phyloP scores from a whole-genome alignment of 2,113 vertebrate genomes.

The Acrocephalus kingi region DNA sequence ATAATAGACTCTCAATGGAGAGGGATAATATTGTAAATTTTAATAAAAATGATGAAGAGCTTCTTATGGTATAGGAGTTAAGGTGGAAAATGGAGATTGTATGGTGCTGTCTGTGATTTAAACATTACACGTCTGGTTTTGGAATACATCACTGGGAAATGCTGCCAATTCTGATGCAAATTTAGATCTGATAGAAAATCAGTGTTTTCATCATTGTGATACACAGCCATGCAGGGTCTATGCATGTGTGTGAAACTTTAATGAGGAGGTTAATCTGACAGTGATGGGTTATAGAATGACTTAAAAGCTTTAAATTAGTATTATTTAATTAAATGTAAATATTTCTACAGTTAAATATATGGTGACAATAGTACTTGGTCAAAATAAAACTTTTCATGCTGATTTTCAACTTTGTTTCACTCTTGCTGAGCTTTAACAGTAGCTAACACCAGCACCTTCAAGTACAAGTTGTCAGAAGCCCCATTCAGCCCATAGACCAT shows the following conservation, averaged over 20 bases:
- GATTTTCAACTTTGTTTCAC: not conserved
- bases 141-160: not conserved
- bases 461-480: not conserved
- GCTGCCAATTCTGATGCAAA: not conserved
- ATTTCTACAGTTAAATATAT: not conserved
- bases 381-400: not conserved
- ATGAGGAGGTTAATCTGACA: not conserved
- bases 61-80: not conserved
- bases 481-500: too few species aligned
- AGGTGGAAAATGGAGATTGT: not conserved
- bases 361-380: not conserved
- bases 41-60: not conserved
- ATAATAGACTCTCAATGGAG: not conserved
- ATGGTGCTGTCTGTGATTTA: not conserved
- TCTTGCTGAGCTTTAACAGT: not conserved
- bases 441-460: not conserved
- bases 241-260: not conserved
- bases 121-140: not conserved
- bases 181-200: not conserved
- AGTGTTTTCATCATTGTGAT: not conserved
- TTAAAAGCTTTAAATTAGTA: not conserved
- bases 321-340: not conserved
- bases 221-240: fast-evolving
- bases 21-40: not conserved
- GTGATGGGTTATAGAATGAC: not conserved